Evolutionary conservation across 2,113 vertebrate species (phyloP).

Genomic region (Nanorana parkeri): DNA sequence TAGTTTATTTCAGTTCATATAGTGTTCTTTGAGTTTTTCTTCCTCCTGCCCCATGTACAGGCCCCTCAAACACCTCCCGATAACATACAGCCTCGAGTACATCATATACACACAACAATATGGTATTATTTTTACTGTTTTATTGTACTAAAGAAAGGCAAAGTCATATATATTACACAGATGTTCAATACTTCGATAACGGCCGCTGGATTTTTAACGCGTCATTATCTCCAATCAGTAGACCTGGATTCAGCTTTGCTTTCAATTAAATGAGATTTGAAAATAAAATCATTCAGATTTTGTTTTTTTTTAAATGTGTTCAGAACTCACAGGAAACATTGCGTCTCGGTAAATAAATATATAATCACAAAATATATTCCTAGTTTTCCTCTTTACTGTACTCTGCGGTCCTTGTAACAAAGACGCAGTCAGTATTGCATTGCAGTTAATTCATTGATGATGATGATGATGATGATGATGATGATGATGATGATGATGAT

Average conservation of each 20-base stretch:
- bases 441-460: background rate
- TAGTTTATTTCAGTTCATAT: too few species aligned
- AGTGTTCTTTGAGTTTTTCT: too few species aligned
- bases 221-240: slow-evolving; percentile 12
- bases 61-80: too few species aligned
- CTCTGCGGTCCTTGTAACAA: background rate
- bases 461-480: too few species aligned
- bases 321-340: background rate
- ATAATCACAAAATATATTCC: background rate
- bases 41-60: too few species aligned
- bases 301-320: background rate
- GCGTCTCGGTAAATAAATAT: background rate
- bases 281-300: background rate
- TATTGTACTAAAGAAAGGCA: background rate
- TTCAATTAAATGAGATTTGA: slow-evolving; percentile 8
- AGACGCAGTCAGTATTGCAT: slow-evolving; percentile 28
- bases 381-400: background rate
- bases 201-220: slow-evolving; percentile 14
- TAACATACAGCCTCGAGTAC: too few species aligned
- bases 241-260: background rate
- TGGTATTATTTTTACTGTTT: background rate
- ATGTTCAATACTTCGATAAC: background rate
- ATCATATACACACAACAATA: background rate
- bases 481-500: too few species aligned
- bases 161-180: background rate